These are phyloP conservation scores for Heliothis peltigera DNA, from an alignment of 2,888 invertebrate genomes.

Conservation along the genomic window DNA sequence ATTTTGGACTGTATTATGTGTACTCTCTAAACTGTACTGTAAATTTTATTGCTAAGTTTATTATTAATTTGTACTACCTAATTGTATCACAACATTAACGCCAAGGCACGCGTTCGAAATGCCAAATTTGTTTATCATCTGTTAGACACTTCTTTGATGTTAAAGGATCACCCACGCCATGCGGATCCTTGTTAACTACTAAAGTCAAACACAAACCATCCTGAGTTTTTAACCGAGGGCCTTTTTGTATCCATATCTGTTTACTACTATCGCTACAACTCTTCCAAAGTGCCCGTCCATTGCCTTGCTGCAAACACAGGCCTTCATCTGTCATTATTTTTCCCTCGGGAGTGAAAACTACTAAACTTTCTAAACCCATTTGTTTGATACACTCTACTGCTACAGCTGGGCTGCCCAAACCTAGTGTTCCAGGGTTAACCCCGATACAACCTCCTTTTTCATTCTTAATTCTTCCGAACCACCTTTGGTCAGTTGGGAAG, in stretches of 20 bases:
- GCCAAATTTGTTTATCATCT: constrained; percentile 92
- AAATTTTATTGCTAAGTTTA: constrained; percentile 27
- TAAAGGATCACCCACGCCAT: constrained; percentile 81
- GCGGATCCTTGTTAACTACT: constrained; percentile 67
- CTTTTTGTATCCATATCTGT: constrained; percentile 92
- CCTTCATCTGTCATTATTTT: constrained; percentile 96
- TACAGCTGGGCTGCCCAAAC: constrained; percentile 92
- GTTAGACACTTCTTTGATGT: constrained; percentile 90
- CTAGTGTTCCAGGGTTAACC: constrained; percentile 88
- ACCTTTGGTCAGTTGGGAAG: constrained; percentile 95
- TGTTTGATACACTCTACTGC: constrained; percentile 91
- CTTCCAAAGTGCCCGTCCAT: constrained; percentile 92
- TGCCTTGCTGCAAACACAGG: constrained; percentile 93
- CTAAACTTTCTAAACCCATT: constrained; percentile 91
- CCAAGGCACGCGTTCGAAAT: constrained; percentile 92
- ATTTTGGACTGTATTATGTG: constrained; percentile 32
- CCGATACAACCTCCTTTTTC: constrained; percentile 82
- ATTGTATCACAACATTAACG: constrained; percentile 72
- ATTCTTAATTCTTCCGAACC: constrained; percentile 96
- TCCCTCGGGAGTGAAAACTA: constrained; percentile 92
- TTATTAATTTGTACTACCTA: constrained; percentile 59
- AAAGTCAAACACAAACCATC: constrained; percentile 79
- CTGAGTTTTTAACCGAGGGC: constrained; percentile 79
- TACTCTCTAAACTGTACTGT: constrained; percentile 11
- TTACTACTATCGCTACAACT: constrained; percentile 92